A percentile compares a stretch with the other conserved stretches of the same genome.
Conservation (phyloP, 2,797 vertebrate genomes). For the Leptodactylus fallax region DNA sequence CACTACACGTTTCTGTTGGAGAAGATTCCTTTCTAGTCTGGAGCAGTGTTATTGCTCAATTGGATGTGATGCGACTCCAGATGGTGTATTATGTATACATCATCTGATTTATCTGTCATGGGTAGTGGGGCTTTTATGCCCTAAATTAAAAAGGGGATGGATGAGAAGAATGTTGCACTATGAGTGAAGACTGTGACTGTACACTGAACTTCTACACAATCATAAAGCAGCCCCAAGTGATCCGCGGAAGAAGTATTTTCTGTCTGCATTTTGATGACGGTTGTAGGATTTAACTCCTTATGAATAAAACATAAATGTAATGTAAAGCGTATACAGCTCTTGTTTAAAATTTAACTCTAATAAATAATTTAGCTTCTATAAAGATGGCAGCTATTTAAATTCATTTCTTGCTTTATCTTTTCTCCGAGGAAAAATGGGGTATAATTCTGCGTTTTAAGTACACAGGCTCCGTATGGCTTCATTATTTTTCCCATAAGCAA, state of each 20-base stretch:
- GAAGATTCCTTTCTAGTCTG: constrained; percentile 33
- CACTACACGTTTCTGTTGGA: constrained; percentile 14
- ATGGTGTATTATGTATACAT: constrained; percentile 45
- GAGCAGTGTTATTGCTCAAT: constrained; percentile 40
- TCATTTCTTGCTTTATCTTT: constrained; percentile 49
- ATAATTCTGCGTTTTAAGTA: neutral
- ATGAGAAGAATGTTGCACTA: neutral
- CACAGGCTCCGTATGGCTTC: neutral
- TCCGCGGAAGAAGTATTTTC: constrained; percentile 20
- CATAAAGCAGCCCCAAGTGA: constrained; percentile 31
- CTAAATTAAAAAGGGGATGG: constrained; percentile 16
- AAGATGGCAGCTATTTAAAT: constrained; percentile 54
- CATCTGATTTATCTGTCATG: constrained; percentile 42
- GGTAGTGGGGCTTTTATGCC: constrained; percentile 27
- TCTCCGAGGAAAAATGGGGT: constrained; percentile 15
- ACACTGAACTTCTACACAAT: constrained; percentile 15
- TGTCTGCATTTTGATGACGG: constrained; percentile 54
- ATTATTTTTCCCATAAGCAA: constrained; percentile 5
- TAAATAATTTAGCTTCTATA: constrained; percentile 62
- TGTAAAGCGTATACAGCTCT: constrained; percentile 60
- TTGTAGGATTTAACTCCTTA: constrained; percentile 47
- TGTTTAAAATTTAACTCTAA: constrained; percentile 62
- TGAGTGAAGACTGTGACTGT: constrained; percentile 13
- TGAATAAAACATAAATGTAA: constrained; percentile 60
- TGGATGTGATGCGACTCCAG: constrained; percentile 47